Base-by-base conservation (phyloP, 2,888 invertebrate genomes). In the Macropis europaea region DNA sequence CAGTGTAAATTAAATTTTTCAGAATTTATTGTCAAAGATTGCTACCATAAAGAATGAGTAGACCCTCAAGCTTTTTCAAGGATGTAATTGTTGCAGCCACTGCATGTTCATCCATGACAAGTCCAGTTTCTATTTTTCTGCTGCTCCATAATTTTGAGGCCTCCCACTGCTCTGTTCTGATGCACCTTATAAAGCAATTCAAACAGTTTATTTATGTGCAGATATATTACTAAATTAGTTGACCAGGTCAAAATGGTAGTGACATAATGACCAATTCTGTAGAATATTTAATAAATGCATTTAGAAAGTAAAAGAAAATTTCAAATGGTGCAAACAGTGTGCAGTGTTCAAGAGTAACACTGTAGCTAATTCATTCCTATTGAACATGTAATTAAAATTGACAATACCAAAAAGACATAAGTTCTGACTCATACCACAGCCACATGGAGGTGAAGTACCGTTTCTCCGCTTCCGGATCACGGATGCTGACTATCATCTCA, bases 91-190 rank as follows among this genome's bases (percentile, higher is more conserved):
- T 88, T 52, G 90, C 90, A 38, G 89, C 78, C 2, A 90, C 79
- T 1, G 87, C 82, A 32, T 88, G 86, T 28, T 88, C 84, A 6
- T 78, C 88, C 45, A 86, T 84, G 11, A 86, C 76, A 0, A 82
- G 71, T 28, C 84, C 73, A 0, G 88, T 79, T 5, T 88, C 82
- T 9, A 90, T 87, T 42, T 91, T 90, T 81, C 91, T 91, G 32
- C 90, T 90, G 67, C 90, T 90, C 93, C 93, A 93, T 11, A 91
- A 82, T 3, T 90, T 89, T 0, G 92, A 91, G 26, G 91, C 90
- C 83, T 93, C 93, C 92, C 93, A 93, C 38, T 92, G 91, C 24
- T 91, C 91, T 38, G 90, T 90, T 78, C 94, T 89, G 11, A 93
- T 86, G 28, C 92, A 92, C 91, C 93, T 93, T 66, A 1, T 1